A percentile compares a stretch with the other conserved stretches of the same genome.
phyloP scores from a whole-genome alignment of 2,888 invertebrate species.

The Amblyteles armatorius region DNA sequence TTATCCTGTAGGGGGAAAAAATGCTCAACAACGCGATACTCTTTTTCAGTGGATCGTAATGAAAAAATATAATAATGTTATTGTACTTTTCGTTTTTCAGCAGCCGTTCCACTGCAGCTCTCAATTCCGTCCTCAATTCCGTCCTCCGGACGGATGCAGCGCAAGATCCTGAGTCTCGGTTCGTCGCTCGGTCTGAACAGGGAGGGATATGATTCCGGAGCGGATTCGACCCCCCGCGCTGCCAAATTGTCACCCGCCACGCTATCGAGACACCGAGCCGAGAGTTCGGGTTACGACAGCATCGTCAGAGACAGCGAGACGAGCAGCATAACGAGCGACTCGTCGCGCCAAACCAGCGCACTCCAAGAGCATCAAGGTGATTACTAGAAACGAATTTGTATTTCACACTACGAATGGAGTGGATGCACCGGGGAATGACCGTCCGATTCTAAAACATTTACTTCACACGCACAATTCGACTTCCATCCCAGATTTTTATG shows the following conservation, averaged over 20 bases:
- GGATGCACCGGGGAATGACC: neutral
- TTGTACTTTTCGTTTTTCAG: slow-evolving; percentile 68
- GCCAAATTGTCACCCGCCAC: slow-evolving; percentile 93
- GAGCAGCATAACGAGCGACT: slow-evolving; percentile 92
- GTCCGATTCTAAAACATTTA: neutral
- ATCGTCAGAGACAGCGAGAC: slow-evolving; percentile 95
- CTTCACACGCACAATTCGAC: neutral
- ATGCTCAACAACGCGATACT: too few species aligned
- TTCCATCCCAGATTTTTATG: neutral
- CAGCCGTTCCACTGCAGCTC: slow-evolving; percentile 77
- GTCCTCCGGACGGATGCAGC: slow-evolving; percentile 88
- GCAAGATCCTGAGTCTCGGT: slow-evolving; percentile 88
- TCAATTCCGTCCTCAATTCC: slow-evolving; percentile 87
- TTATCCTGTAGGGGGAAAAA: too few species aligned
- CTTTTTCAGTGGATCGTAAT: too few species aligned
- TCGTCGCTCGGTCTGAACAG: slow-evolving; percentile 88
- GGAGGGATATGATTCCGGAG: slow-evolving; percentile 93
- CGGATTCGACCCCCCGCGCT: slow-evolving; percentile 93
- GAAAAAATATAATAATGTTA: neutral
- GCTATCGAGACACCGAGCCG: slow-evolving; percentile 90
- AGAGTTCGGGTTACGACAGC: slow-evolving; percentile 95
- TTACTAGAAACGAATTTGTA: neutral
- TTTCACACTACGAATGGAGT: neutral
- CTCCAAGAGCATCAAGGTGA: slow-evolving; percentile 83
- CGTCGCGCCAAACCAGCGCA: slow-evolving; percentile 85